These are phyloP conservation scores for Knipowitschia caucasica DNA, from an alignment of 2,797 vertebrate species.

Conservation along the genomic window DNA sequence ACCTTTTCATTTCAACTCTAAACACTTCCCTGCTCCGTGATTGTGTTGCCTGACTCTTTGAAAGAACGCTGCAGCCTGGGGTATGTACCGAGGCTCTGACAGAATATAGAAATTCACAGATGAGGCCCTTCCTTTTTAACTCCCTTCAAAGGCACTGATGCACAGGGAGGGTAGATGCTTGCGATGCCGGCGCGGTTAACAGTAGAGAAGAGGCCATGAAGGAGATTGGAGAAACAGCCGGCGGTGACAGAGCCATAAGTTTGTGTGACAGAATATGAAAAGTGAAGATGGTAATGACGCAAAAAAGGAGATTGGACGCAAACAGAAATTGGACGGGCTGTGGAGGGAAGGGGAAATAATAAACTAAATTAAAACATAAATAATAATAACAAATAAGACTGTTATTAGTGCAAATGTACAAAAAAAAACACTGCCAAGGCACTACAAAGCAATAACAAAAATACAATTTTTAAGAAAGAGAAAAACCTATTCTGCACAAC, in stretches of 20 bases:
- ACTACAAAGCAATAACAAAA: no score
- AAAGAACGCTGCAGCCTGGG: constrained; percentile 57
- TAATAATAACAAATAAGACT: no score
- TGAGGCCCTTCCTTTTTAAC: constrained; percentile 34
- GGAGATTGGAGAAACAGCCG: constrained; percentile 25
- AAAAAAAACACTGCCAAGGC: no score
- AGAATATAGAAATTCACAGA: constrained; percentile 63
- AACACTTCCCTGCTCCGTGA: constrained; percentile 43
- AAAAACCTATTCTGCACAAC: no score
- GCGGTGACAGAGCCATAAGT: constrained; percentile 29
- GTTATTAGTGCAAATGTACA: no score
- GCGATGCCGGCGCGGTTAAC: constrained; percentile 19
- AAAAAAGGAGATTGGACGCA: constrained; percentile 41
- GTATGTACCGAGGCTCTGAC: constrained; percentile 40
- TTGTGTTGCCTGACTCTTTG: constrained; percentile 58
- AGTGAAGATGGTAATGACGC: constrained; percentile 32
- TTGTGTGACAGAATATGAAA: constrained; percentile 28
- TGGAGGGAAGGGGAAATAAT: constrained; percentile 24
- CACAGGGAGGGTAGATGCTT: constrained; percentile 33
- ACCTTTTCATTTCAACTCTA: constrained; percentile 10
- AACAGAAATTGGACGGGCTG: constrained; percentile 39
- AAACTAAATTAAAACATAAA: no score
- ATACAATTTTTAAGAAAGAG: no score
- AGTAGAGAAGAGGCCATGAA: constrained; percentile 16
- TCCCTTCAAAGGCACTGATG: constrained; percentile 58